Base-by-base conservation (phyloP, 2,113 vertebrate species). In the Echinops telfairi region DNA sequence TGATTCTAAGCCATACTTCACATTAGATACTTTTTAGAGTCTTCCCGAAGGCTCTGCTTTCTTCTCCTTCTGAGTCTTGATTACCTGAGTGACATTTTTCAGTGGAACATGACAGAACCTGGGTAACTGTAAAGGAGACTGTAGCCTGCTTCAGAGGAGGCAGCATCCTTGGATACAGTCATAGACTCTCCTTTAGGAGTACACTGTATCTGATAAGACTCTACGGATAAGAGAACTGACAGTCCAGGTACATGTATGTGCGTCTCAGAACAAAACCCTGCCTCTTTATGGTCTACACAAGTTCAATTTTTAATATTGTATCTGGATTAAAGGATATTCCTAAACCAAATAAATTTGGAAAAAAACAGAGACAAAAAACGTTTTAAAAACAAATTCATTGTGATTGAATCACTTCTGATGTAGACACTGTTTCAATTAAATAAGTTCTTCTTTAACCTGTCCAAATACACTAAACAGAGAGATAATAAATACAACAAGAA, bases 401-500 rank as follows among this genome's bases (percentile, higher is more conserved):
- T 38, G 2, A 6, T 22, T 7, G 22, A 73, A 5, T 71, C 31
- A 11, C 16, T 33, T 71, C 31, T 8, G 11, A 36, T 19, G 33
- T 11, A 73, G 57, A 20, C 29, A 57, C 11, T 78, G 2, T 62
- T 20, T 23, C 60, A 22, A 14, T n/a, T 11, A 94, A 75, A 43
- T 4, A 43, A 93, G 15, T 0, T 12, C 57, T 0, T 12, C 43
- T 53, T 86, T 85, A 64, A 43, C 12, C 66, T 92, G 40, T 14
- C 78, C 23, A 90, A 84, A 70, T 77, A 77, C 3, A 43, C 43
- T 36, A 53, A 53, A 80, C 58, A n/a, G 53, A 90, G 5, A 86
- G 62, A 95, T 20, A n/a, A 36, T 85, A 22, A 93, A 93, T 92
- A 70, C 20, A 68, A 76, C 20, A 68, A 80, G 8, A 62, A 90